Evolutionary conservation across 2,113 vertebrate species (phyloP).

Genomic region (Hydropotes inermis): DNA sequence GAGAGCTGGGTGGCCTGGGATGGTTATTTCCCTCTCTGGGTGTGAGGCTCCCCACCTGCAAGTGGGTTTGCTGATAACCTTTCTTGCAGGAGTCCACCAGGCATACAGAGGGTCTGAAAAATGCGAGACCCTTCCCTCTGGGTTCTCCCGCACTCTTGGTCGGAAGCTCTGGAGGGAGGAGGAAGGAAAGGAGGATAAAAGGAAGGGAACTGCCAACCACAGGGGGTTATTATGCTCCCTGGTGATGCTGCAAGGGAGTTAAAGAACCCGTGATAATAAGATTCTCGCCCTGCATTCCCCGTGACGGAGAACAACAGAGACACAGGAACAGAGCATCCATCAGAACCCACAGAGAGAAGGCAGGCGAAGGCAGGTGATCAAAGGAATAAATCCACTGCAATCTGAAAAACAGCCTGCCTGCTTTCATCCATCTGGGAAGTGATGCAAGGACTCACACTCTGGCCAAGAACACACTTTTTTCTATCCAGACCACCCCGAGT

Average conservation of each 20-base stretch:
- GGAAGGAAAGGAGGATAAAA: background rate
- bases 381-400: background rate
- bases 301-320: background rate
- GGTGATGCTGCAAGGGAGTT: background rate
- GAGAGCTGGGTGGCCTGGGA: background rate
- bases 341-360: background rate
- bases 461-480: background rate
- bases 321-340: background rate
- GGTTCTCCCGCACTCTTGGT: background rate
- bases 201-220: background rate
- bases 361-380: constrained; percentile 1
- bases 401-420: background rate
- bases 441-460: background rate
- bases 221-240: background rate
- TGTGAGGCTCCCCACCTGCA: background rate
- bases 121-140: background rate
- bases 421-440: background rate
- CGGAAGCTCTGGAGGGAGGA: background rate
- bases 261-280: background rate
- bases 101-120: background rate
- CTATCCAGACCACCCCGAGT: background rate
- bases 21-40: background rate
- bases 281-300: background rate
- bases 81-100: background rate
- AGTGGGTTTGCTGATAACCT: background rate